Percentiles rank a stretch among this genome's conserved stretches.
Evolutionary conservation across 2,888 invertebrate species (phyloP).

Genomic region (Sturmia bella): DNA sequence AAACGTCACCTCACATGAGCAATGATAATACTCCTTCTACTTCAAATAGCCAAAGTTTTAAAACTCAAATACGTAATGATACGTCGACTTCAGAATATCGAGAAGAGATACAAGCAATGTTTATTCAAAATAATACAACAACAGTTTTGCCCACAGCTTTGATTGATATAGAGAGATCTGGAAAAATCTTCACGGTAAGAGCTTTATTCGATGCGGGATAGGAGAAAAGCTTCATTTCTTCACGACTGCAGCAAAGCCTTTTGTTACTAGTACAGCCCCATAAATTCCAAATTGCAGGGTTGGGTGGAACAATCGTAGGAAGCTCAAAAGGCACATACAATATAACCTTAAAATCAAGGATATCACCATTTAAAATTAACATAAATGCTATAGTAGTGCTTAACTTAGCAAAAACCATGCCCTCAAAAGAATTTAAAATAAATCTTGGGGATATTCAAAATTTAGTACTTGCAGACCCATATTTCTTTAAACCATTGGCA

Average conservation of each 20-base stretch:
- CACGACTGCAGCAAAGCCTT: neutral
- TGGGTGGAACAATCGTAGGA: conserved; percentile 1
- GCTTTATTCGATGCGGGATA: conserved; percentile 28
- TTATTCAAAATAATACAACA: neutral
- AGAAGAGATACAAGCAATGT: neutral
- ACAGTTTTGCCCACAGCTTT: neutral
- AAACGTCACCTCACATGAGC: too few relatives aligned
- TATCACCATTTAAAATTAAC: conserved; percentile 1
- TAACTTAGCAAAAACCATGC: neutral
- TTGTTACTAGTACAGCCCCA: too few relatives aligned
- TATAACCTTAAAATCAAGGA: neutral
- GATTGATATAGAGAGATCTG: neutral
- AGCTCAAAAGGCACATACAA: neutral
- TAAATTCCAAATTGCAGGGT: conserved; percentile 1
- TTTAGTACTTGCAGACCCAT: neutral
- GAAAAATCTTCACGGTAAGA: too few relatives aligned
- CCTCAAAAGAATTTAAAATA: neutral
- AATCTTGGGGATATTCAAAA: neutral
- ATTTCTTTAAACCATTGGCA: neutral
- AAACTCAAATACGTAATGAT: too few relatives aligned
- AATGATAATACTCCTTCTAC: too few relatives aligned
- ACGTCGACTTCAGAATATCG: too few relatives aligned
- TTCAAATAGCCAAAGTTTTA: too few relatives aligned
- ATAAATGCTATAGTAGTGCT: neutral
- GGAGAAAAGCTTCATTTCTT: neutral